Evolutionary conservation across 2,888 invertebrate species (phyloP).

Genomic region (Dugesia japonica): DNA sequence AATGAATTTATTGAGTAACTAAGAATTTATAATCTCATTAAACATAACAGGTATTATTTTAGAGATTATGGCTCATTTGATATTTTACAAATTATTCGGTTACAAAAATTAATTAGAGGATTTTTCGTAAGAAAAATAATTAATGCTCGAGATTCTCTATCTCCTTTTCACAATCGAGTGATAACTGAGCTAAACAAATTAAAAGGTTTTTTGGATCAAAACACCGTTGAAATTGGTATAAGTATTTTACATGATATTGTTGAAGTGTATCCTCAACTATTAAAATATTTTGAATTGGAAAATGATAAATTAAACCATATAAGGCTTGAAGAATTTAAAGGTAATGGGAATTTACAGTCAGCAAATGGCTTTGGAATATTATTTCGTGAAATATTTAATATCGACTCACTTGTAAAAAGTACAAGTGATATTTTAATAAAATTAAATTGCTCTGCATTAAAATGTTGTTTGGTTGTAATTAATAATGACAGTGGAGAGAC

Average conservation of each 20-base stretch:
- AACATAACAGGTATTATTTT: not conserved
- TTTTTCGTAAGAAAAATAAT: not conserved
- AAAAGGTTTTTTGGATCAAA: not conserved
- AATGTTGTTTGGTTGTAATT: constrained; percentile 45
- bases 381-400: constrained; percentile 38
- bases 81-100: not conserved
- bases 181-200: not conserved
- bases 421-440: constrained; percentile 40
- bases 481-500: constrained; percentile 45
- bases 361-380: constrained; percentile 35
- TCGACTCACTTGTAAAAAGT: constrained; percentile 37
- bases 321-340: not conserved
- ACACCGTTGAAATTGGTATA: not conserved
- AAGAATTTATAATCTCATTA: not conserved
- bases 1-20: not conserved
- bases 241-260: not conserved
- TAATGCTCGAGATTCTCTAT: not conserved
- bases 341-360: not conserved
- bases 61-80: not conserved
- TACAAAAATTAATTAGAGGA: not conserved
- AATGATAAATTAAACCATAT: not conserved
- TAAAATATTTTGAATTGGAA: not conserved
- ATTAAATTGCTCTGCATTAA: constrained; percentile 36
- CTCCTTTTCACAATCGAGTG: not conserved
- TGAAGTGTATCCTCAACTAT: not conserved